phyloP scores from a whole-genome alignment of 2,797 vertebrate genomes.

The Odontamblyopus rebecca region DNA sequence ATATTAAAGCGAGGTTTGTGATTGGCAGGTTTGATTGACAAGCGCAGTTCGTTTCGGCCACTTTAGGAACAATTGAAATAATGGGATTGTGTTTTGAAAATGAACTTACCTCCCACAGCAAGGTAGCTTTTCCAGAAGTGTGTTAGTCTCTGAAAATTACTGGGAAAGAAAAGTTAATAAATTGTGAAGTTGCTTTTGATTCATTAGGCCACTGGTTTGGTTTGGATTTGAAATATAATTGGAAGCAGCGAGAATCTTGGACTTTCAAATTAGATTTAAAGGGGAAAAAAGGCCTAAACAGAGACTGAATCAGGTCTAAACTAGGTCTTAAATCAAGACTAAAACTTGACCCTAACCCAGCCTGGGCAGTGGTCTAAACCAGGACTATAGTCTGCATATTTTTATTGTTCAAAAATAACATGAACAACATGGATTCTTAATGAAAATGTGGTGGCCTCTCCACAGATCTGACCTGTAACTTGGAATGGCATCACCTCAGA shows the following conservation, averaged over 20 bases:
- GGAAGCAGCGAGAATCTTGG: neutral
- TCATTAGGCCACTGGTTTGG: neutral
- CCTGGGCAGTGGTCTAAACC: too few species aligned
- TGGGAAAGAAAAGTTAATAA: neutral
- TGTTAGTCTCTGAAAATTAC: neutral
- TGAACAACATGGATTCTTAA: too few species aligned
- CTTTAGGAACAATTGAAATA: neutral
- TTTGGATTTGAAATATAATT: neutral
- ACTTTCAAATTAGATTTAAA: neutral
- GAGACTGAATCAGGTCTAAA: too few species aligned
- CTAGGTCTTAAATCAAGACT: neutral
- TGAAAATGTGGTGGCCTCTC: too few species aligned
- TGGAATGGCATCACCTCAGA: too few species aligned
- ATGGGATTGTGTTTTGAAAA: neutral
- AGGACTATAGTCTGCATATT: neutral
- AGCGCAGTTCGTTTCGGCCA: neutral
- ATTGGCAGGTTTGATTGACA: neutral
- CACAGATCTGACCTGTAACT: too few species aligned
- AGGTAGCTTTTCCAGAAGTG: neutral
- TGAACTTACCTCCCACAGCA: neutral
- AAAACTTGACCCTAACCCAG: neutral
- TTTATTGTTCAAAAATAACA: too few species aligned
- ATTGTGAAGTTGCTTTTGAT: neutral
- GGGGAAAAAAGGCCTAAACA: too few species aligned
- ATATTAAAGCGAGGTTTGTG: conserved; percentile 1